A percentile compares a stretch with the other conserved stretches of the same genome.
Evolutionary conservation across 2,888 invertebrate species (phyloP).

Genomic region (Drosophila testacea): DNA sequence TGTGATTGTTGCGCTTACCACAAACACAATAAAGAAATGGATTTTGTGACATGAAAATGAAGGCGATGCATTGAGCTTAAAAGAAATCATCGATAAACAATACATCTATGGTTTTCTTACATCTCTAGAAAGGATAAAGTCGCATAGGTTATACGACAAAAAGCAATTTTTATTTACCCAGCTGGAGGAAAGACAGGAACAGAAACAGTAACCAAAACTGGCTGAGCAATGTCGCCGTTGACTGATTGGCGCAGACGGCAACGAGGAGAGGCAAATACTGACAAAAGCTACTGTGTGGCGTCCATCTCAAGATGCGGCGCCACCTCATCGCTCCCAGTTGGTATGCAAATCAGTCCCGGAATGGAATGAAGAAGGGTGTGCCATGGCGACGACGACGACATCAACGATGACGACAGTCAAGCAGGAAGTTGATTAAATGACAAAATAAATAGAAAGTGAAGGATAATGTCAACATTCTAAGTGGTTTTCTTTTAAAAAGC

Average conservation of each 20-base stretch:
- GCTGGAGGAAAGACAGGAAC: background rate
- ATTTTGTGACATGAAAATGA: slow-evolving; percentile 20
- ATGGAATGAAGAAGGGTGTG: slow-evolving; percentile 27
- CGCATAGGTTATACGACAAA: slow-evolving; percentile 73
- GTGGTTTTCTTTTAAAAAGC: slow-evolving; percentile 81
- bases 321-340: slow-evolving; percentile 39
- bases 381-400: slow-evolving; percentile 34
- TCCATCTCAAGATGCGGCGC: slow-evolving; percentile 67
- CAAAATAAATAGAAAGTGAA: slow-evolving; percentile 80
- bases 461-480: slow-evolving; percentile 83
- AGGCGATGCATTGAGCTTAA: too few species aligned
- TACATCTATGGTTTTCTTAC: too few species aligned
- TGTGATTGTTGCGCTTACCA: too few species aligned
- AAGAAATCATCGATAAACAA: too few species aligned
- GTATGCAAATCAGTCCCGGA: slow-evolving; percentile 74
- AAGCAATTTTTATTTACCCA: slow-evolving; percentile 71
- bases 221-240: slow-evolving; percentile 35
- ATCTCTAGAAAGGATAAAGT: background rate
- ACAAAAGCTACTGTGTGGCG: slow-evolving; percentile 42
- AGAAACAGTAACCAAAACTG: slow-evolving; percentile 1
- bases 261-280: slow-evolving; percentile 52
- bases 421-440: slow-evolving; percentile 82
- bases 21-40: too few species aligned
- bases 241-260: slow-evolving; percentile 72
- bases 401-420: slow-evolving; percentile 44